Base-by-base conservation (phyloP, 2,797 vertebrate genomes). In the Propithecus perrieri region DNA sequence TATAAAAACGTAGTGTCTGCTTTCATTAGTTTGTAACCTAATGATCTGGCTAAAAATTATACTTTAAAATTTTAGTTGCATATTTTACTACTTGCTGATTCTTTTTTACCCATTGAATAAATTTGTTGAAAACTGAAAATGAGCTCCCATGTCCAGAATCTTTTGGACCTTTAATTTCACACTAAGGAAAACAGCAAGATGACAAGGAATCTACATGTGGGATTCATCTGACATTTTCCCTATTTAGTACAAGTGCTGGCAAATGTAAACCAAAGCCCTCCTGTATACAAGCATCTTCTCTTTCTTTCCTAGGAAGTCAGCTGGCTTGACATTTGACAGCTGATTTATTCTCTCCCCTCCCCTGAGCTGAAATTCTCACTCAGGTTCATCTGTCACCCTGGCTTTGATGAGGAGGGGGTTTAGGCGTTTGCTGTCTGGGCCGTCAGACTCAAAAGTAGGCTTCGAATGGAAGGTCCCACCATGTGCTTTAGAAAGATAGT, bases 301-400 rank as follows among this genome's bases (percentile, higher is more conserved):
- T 89, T 96, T 81, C 53, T 98, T 97, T 96, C 88, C 94, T 96
- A 94, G 95, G 83, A 89, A 98, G 95, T 97, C 57, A 75, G 94
- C 95, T 63, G 86, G 5, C 85, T 85, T 93, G 95, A 80, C 97
- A 93, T 97, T 98, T 98, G 98, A 97, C 96, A 97, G 92, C n/a
- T 95, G 93, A 89, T 46, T 55, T 46, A 80, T 94, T 81, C 55
- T 50, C 28, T 84, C 24, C 53, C 78, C 26, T 93, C 22, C 48
- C 71, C 63, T n/a, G 33, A 89, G 75, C 89, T 97, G 84, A 97
- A 97, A 96, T 97, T 95, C 83, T 97, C 93, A 15, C 7, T 59
- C 22, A 26, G 24, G 2, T 10, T 93, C 67, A 14, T 88, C 71
- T 91, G 90, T 89, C 89, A 74, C 63, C 69, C 46, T 72, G 43